These are phyloP conservation scores for Myrmecophaga tridactyla DNA, from an alignment of 2,113 vertebrate genomes.

Conservation along the genomic window DNA sequence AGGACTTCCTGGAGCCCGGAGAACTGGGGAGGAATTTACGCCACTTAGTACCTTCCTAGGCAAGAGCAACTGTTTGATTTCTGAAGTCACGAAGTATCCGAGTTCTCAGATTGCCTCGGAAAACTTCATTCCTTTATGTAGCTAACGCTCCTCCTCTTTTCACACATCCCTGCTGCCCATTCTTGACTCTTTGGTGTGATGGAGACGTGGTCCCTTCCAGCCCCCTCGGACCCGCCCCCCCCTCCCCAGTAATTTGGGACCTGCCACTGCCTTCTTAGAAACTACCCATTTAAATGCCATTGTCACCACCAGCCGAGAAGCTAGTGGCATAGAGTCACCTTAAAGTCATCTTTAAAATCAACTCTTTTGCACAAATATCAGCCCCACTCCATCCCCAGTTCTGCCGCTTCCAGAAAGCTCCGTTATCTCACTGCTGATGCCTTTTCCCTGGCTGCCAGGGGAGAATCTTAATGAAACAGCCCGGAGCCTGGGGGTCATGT, in stretches of 20 bases:
- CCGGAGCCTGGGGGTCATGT: accelerated
- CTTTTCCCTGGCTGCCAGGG: background rate
- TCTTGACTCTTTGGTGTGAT: background rate
- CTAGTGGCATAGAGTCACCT: background rate
- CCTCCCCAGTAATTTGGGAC: background rate
- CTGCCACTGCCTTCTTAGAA: background rate
- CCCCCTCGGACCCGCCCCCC: background rate
- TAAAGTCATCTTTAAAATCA: slow-evolving; percentile 24
- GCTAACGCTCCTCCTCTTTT: too few relatives aligned
- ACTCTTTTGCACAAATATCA: background rate
- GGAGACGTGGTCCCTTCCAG: background rate
- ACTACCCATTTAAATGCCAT: background rate
- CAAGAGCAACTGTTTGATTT: background rate
- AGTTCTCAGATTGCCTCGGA: background rate
- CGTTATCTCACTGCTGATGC: accelerated
- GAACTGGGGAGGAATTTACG: background rate
- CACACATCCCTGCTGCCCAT: background rate
- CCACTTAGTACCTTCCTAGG: background rate
- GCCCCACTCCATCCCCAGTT: background rate
- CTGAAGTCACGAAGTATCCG: background rate
- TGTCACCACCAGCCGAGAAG: background rate
- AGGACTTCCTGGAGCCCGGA: background rate
- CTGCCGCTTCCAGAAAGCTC: background rate
- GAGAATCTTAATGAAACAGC: background rate
- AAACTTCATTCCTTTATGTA: background rate